A percentile compares a stretch with the other conserved stretches of the same genome.
Evolutionary conservation across 2,888 invertebrate species (phyloP).

Genomic region (Chrysolina oricalcia): DNA sequence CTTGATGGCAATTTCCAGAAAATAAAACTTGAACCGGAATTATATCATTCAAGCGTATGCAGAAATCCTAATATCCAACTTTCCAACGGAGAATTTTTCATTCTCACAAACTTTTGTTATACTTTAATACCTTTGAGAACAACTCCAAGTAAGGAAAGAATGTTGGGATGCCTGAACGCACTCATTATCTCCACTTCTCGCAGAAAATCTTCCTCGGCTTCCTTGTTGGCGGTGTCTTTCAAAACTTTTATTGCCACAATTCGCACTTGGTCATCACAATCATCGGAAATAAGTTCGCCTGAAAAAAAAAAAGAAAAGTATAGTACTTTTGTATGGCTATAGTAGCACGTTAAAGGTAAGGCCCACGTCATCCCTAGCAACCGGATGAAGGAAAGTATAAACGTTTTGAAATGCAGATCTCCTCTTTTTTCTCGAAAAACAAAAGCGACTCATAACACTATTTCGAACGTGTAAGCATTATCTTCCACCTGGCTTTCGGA

Average conservation of each 20-base stretch:
- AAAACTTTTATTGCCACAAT: conserved; percentile 87
- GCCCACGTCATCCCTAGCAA: too few relatives aligned
- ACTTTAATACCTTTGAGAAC: conserved; percentile 79
- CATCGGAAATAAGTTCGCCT: conserved; percentile 75
- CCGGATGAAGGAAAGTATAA: too few relatives aligned
- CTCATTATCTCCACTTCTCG: conserved; percentile 91
- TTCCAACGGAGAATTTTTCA: background rate
- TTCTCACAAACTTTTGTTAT: background rate
- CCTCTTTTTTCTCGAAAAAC: too few relatives aligned
- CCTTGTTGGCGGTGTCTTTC: conserved; percentile 83
- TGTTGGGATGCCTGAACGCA: conserved; percentile 85
- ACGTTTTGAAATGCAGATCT: too few relatives aligned
- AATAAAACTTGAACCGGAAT: too few relatives aligned
- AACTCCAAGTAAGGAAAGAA: conserved; percentile 85
- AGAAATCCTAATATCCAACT: background rate
- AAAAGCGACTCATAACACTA: too few relatives aligned
- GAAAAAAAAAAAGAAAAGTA: conserved; percentile 33
- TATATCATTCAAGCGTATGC: background rate
- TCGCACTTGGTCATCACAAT: conserved; percentile 67
- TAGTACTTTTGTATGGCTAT: background rate
- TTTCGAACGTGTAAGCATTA: too few relatives aligned
- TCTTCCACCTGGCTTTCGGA: too few relatives aligned
- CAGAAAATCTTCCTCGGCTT: conserved; percentile 86
- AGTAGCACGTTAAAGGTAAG: too few relatives aligned
- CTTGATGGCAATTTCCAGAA: too few relatives aligned